phyloP scores from a whole-genome alignment of 2,888 invertebrate genomes.

The Scrobipalpa atriplicella region DNA sequence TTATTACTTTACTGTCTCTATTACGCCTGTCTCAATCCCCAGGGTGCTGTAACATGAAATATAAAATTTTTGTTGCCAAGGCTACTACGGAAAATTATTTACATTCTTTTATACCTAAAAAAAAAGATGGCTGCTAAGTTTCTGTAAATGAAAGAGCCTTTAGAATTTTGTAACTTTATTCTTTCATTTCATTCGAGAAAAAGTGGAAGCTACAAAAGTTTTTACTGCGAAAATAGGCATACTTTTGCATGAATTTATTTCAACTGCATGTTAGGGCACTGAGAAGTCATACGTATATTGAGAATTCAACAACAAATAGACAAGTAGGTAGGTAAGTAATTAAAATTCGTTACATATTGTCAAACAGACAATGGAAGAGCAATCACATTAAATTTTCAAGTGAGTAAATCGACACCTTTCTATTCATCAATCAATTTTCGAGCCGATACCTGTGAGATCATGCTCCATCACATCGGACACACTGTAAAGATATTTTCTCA shows the following conservation, averaged over 20 bases:
- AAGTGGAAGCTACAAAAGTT: no score
- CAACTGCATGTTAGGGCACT: no score
- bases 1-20: neutral
- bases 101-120: conserved; percentile 6
- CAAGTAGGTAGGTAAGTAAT: no score
- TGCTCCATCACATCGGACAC: neutral
- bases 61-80: conserved; percentile 12
- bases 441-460: neutral
- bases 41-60: conserved; percentile 6
- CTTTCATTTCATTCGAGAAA: neutral
- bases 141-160: neutral
- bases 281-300: no score
- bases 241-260: no score
- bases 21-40: neutral
- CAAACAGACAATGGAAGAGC: neutral
- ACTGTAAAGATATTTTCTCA: no score
- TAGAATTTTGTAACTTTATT: neutral
- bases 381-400: neutral
- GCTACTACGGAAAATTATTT: neutral
- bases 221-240: no score
- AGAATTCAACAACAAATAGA: no score
- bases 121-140: neutral
- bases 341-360: neutral
- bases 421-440: neutral
- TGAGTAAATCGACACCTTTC: neutral